Conservation (phyloP, 2,888 invertebrate species). For the Cephonodes hylas region DNA sequence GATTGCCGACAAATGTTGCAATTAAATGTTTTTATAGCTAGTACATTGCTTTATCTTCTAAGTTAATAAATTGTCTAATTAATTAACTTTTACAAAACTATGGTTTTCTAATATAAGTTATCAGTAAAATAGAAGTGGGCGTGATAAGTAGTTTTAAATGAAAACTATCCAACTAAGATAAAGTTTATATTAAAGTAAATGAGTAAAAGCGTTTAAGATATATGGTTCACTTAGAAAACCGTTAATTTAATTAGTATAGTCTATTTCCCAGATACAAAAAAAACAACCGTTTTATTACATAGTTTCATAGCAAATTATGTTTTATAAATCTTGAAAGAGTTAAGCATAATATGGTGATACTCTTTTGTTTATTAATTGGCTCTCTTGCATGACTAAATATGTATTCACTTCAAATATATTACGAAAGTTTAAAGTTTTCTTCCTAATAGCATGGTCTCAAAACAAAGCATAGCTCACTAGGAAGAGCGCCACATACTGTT, state of each 20-base stretch:
- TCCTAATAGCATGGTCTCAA: too few species aligned
- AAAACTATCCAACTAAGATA: background rate
- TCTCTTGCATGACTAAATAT: too few species aligned
- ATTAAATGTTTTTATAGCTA: background rate
- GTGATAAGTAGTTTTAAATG: background rate
- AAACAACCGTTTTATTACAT: too few species aligned
- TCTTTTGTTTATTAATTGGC: too few species aligned
- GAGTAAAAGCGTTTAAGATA: background rate
- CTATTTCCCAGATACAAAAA: too few species aligned
- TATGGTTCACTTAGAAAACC: background rate
- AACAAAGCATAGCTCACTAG: background rate
- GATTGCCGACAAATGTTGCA: background rate
- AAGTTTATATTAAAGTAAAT: background rate
- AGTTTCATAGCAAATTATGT: too few species aligned
- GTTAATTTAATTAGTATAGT: background rate
- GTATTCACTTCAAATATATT: too few species aligned
- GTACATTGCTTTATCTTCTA: too few species aligned
- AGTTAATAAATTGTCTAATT: background rate
- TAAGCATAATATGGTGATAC: too few species aligned
- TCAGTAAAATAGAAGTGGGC: background rate
- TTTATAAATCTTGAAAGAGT: too few species aligned
- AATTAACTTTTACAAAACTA: background rate
- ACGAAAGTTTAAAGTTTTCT: too few species aligned
- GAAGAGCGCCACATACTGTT: too few species aligned
- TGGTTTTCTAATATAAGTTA: background rate